Conservation (phyloP, 2,113 vertebrate genomes). For the Melanerpes aurifrons region DNA sequence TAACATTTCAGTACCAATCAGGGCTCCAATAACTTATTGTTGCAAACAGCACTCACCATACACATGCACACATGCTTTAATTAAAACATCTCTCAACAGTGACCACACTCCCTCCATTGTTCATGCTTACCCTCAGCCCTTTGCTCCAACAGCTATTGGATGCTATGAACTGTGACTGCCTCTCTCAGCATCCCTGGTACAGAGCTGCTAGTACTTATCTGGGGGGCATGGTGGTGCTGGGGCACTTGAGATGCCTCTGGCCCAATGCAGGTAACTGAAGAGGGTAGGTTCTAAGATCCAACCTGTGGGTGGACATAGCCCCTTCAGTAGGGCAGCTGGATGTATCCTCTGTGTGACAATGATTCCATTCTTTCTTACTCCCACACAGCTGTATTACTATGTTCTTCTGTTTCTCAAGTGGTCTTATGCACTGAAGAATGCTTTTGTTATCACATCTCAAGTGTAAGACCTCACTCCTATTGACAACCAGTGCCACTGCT, state of each 20-base stretch:
- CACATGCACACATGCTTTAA: neutral
- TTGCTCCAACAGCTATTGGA: neutral
- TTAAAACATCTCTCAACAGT: neutral
- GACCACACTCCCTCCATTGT: neutral
- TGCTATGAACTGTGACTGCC: accelerated
- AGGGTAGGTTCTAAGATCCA: neutral
- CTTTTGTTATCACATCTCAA: neutral
- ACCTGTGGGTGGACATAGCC: accelerated
- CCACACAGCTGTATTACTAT: accelerated
- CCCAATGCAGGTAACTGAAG: neutral
- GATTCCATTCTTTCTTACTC: neutral
- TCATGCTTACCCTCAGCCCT: neutral
- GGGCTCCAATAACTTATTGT: neutral
- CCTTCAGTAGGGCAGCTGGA: accelerated
- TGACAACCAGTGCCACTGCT: neutral
- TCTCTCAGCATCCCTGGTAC: accelerated
- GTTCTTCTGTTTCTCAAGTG: neutral
- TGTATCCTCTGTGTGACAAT: neutral
- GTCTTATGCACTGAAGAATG: neutral
- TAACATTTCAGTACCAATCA: neutral
- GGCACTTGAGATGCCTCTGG: neutral
- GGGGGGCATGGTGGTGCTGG: accelerated
- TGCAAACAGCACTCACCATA: neutral
- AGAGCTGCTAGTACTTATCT: neutral
- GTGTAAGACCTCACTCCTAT: accelerated